A percentile compares a stretch with the other conserved stretches of the same genome.
Evolutionary conservation across 2,113 vertebrate species (phyloP).

Genomic region (Ranitomeya variabilis): DNA sequence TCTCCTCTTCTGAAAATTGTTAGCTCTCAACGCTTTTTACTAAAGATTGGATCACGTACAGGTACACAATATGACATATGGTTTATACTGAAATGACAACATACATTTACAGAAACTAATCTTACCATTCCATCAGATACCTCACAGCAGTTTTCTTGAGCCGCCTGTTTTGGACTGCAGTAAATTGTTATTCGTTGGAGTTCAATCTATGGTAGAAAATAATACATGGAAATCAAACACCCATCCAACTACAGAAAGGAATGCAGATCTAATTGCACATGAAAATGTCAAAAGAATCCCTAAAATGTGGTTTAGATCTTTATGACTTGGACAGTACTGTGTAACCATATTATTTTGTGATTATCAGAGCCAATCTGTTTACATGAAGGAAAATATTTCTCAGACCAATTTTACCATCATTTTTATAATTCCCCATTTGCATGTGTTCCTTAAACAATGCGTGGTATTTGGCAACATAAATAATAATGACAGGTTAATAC

Average conservation of each 20-base stretch:
- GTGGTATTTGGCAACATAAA: background rate
- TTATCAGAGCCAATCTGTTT: background rate
- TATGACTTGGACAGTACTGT: background rate
- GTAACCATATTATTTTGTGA: background rate
- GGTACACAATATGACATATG: constrained; percentile 55
- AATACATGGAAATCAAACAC: constrained; percentile 54
- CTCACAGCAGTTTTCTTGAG: constrained; percentile 86
- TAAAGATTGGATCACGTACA: constrained; percentile 48
- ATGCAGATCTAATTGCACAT: constrained; percentile 13
- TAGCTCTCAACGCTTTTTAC: constrained; percentile 39
- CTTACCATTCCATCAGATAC: constrained; percentile 81
- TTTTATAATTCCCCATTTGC: constrained; percentile 3
- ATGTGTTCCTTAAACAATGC: constrained; percentile 15
- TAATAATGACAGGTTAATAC: background rate
- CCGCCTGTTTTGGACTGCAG: constrained; percentile 81
- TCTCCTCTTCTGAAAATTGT: constrained; percentile 36
- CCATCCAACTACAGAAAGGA: constrained; percentile 26
- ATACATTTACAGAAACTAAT: constrained; percentile 57
- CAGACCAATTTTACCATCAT: background rate
- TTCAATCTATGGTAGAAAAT: constrained; percentile 81
- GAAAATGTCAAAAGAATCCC: background rate
- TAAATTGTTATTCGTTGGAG: constrained; percentile 85
- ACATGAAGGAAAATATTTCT: background rate
- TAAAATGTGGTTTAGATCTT: constrained; percentile 7
- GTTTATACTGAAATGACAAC: constrained; percentile 55